Evolutionary conservation across 2,113 vertebrate genomes (phyloP).

Genomic region (Colaptes auratus): DNA sequence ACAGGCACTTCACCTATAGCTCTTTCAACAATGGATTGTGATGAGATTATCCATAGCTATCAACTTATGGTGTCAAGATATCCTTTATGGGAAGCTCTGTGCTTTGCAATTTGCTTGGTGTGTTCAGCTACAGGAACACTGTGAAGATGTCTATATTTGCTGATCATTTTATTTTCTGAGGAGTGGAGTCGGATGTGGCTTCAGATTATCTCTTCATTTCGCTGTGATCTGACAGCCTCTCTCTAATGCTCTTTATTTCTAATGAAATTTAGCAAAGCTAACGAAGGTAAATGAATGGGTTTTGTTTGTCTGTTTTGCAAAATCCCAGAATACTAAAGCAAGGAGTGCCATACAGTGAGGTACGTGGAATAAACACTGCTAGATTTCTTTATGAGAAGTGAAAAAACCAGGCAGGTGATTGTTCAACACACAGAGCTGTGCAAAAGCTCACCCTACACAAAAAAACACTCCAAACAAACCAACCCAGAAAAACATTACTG

Average conservation of each 20-base stretch:
- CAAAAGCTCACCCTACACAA: not conserved
- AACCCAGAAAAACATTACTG: not conserved
- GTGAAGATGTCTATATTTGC: not conserved
- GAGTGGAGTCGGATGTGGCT: not conserved
- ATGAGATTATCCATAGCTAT: constrained; percentile 2
- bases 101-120: not conserved
- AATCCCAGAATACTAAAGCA: not conserved
- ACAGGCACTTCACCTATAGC: constrained; percentile 27
- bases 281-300: not conserved
- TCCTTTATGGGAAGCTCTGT: not conserved
- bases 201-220: not conserved
- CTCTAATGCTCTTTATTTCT: not conserved
- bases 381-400: not conserved
- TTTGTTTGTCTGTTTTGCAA: not conserved
- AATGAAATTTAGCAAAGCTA: not conserved
- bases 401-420: not conserved
- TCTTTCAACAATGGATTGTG: constrained; percentile 14
- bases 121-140: not conserved
- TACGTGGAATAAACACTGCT: not conserved
- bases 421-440: not conserved
- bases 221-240: not conserved
- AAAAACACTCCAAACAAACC: not conserved
- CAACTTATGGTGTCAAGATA: not conserved
- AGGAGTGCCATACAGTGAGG: not conserved
- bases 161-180: not conserved